Conservation (phyloP, 1,140 invertebrate genomes). For the Whitmania pigra region DNA sequence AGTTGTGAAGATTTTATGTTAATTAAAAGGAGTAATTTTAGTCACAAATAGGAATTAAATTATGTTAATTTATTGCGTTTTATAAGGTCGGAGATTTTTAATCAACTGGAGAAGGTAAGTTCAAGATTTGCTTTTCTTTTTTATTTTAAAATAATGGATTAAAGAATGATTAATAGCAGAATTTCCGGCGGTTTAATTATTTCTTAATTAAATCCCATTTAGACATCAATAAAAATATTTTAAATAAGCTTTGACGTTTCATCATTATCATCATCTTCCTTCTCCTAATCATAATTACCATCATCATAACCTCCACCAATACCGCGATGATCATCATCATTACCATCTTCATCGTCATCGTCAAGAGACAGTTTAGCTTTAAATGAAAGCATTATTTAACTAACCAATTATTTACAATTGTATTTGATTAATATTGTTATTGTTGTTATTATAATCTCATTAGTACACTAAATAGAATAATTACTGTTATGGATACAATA, state of each 20-base stretch:
- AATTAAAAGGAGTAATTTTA: too few relatives aligned
- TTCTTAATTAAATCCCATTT: neutral
- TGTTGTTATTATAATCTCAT: too few relatives aligned
- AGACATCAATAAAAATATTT: neutral
- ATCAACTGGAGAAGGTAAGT: too few relatives aligned
- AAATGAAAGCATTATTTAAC: too few relatives aligned
- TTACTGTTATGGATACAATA: too few relatives aligned
- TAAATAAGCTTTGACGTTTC: neutral
- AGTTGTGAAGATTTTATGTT: neutral
- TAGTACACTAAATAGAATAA: too few relatives aligned
- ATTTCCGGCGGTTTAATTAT: neutral
- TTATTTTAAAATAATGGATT: neutral
- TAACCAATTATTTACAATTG: neutral
- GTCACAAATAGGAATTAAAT: neutral
- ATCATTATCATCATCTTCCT: conserved; percentile 6
- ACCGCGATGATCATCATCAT: conserved; percentile 7
- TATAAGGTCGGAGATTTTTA: neutral
- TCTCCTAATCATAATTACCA: neutral
- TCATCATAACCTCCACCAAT: neutral
- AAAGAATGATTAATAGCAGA: neutral
- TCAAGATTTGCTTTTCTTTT: too few relatives aligned
- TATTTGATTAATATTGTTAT: too few relatives aligned
- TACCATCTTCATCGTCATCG: neutral
- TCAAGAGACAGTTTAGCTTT: too few relatives aligned
- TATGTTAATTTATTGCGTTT: neutral